Evolutionary conservation across 2,888 invertebrate species (phyloP), one percentile per base, ranked within the genome.

Genomic region (Drosophila macrothrix): DNA sequence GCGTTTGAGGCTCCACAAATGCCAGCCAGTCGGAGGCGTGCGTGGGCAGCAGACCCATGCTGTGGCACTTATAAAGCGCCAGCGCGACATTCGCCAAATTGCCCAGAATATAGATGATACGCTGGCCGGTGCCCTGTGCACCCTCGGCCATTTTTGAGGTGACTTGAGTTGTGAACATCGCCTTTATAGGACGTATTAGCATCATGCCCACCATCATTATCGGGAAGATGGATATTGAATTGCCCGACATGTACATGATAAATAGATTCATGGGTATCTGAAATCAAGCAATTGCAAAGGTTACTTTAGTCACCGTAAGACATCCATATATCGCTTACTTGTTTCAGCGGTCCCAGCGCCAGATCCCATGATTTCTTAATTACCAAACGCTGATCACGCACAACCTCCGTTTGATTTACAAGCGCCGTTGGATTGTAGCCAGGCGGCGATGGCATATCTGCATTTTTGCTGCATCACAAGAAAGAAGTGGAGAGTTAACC

Each of bases 201-300:
- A 99, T 95, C 99, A 99, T 99, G 52, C 99, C 99, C 12, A 99
- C 99, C 99, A 99, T 99, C 99, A 99, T 99, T 56, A 99, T 99
- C 0, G 99, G 99, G 91, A 99, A 99, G 88, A 99, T 99, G 0
- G 99, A 99, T 90, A 99, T 99, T 0, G 99, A 98, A 93, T 98
- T 99, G 25, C 99, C 99, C 63, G 99, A 98, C 99, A 99, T 99
- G 94, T 99, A 99, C 98, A 99, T 99, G 72, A 99, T 98, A 93
- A 99, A 98, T 75, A 99, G 94, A 94, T 99, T 99, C 99, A 99
- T 99, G 0, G 99, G 99, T 80, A 97, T 92, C 93, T 93, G 64
- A 10, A 55, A 64, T 22, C n/a, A 52, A 64, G 22, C 16, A 28
- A 49, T 35, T 12, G 0, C 6, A 56, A 33, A 54, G 25, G 25